Base-by-base conservation (phyloP, 2,888 invertebrate species). In the Platypus cylindrus region DNA sequence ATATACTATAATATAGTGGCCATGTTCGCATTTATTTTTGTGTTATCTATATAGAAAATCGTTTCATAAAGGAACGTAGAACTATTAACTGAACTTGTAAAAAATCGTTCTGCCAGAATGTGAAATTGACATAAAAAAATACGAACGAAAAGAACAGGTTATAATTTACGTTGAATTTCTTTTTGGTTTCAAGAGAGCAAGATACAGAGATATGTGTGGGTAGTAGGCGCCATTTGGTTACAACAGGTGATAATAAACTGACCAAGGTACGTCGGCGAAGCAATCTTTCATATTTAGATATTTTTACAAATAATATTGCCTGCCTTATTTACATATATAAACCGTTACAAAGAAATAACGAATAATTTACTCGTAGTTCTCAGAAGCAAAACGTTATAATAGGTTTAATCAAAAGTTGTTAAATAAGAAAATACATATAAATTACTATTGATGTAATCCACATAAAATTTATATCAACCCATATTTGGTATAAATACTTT, bases 191-290 rank as follows among this genome's bases (percentile, higher is more conserved):
- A 39, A 34, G 32, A 33, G 40, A 28, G 32, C 26, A 32, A 32
- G 32, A 46, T 45, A 47, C 48, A 45, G 45, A n/a, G n/a, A 47
- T 39, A 30, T 46, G 55, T 48, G 56, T 56, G 55, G 56, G 56
- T 41, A 38, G 53, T 29, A 53, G 56, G 56, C 56, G 56, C 56
- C 56, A 54, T 47, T 49, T 51, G 42, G 51, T 40, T 44, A 40
- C 45, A 50, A 50, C 56, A 56, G 55, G 56, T 56, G 56, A 56
- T 56, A 55, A 55, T 55, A 54, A 40, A 51, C 51, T 50, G 53
- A 49, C 51, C 51, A 51, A 51, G 49, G 46, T 45, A 48, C 43
- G 48, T 51, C 47, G 48, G 40, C 42, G 46, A 52, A 48, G 50
- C 47, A 47, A 53, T 53, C 51, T 46, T 50, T 53, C 49, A 49